Percentiles rank a stretch among this genome's conserved stretches.
Evolutionary conservation across 2,888 invertebrate genomes (phyloP).

Genomic region (Itoplectis maculator): DNA sequence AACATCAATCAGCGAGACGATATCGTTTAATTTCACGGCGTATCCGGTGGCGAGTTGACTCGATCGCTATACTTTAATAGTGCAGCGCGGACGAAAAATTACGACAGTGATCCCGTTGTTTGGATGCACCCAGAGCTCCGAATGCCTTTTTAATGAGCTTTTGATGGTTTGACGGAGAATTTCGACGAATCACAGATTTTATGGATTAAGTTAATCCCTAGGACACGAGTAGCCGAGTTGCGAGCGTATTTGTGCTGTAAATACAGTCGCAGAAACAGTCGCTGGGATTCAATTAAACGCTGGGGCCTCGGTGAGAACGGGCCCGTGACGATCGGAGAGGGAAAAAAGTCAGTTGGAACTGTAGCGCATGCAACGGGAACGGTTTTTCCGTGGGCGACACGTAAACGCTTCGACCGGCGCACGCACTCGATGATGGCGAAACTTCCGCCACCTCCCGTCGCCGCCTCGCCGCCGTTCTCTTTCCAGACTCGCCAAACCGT

Average conservation of each 20-base stretch:
- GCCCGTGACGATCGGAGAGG: slow-evolving; percentile 1
- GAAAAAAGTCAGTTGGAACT: slow-evolving; percentile 52
- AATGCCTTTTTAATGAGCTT: slow-evolving; percentile 30
- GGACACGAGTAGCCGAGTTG: too few relatives aligned
- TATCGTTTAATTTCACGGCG: background rate
- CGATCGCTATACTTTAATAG: background rate
- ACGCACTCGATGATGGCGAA: slow-evolving; percentile 30
- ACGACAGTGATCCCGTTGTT: slow-evolving; percentile 4
- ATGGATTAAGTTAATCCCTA: background rate
- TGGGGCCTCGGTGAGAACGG: background rate
- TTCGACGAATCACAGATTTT: background rate
- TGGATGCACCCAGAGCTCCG: background rate
- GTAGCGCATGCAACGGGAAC: slow-evolving; percentile 19
- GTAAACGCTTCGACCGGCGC: slow-evolving; percentile 11
- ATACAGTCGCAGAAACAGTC: background rate
- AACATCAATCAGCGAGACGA: background rate
- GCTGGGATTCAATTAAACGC: slow-evolving; percentile 25
- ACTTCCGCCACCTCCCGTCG: background rate
- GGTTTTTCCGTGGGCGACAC: background rate
- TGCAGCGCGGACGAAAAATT: background rate
- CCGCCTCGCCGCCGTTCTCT: too few relatives aligned
- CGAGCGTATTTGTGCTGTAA: background rate
- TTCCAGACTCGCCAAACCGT: slow-evolving; percentile 1
- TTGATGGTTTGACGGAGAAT: slow-evolving; percentile 14
- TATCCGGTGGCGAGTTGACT: background rate